Conservation (phyloP, 2,888 invertebrate species). For the Lasioglossum malachurum region DNA sequence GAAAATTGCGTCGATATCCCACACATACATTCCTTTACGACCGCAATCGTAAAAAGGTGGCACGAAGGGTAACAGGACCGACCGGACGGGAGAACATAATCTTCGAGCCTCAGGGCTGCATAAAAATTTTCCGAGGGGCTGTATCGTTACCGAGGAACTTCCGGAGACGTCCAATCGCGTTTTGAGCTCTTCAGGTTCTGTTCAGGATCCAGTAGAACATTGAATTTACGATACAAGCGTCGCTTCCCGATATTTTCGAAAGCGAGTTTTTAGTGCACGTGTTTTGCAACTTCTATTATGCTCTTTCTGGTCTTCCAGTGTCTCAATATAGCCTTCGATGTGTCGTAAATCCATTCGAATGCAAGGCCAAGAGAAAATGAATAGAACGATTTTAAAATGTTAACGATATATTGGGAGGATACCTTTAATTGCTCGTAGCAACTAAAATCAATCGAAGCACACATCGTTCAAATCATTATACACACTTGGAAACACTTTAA, state of each 20-base stretch:
- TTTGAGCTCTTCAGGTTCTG: neutral
- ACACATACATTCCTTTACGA: constrained; percentile 34
- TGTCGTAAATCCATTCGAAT: neutral
- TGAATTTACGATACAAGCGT: neutral
- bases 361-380: neutral
- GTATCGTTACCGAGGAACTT: neutral
- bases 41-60: constrained; percentile 36
- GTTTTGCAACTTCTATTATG: neutral
- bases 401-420: too few species aligned
- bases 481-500: neutral
- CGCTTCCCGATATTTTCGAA: neutral
- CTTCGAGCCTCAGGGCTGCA: neutral
- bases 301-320: neutral
- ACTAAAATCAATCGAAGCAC: too few species aligned
- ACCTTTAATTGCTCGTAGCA: too few species aligned
- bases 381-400: neutral
- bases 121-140: neutral
- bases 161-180: neutral
- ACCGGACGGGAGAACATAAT: neutral
- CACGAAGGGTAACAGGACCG: neutral
- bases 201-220: neutral
- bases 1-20: constrained; percentile 20
- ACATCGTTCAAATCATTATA: neutral
- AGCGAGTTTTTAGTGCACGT: neutral
- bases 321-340: neutral